phyloP scores from a whole-genome alignment of 2,113 vertebrate species.

The Larimichthys crocea region DNA sequence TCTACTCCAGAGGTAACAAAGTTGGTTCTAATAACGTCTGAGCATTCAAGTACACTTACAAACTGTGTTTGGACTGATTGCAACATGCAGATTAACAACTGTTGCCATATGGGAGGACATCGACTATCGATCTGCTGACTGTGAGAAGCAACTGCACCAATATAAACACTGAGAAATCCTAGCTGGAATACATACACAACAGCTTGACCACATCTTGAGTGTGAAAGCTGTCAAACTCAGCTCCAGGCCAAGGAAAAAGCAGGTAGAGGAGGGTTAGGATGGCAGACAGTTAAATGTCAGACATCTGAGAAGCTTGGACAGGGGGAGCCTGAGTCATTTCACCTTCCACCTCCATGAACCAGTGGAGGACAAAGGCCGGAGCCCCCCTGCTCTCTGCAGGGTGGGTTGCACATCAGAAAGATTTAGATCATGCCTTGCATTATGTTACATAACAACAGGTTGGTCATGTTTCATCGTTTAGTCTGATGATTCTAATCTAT shows the following conservation, averaged over 20 bases:
- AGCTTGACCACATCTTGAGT: not conserved
- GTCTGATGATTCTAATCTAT: not conserved
- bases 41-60: too few relatives aligned
- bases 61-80: too few relatives aligned
- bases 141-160: not conserved
- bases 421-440: not conserved
- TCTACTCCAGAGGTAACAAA: too few relatives aligned
- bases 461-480: slow-evolving; percentile 16
- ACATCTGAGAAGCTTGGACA: slow-evolving; percentile 62
- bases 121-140: not conserved
- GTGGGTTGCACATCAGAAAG: not conserved
- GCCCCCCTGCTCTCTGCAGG: slow-evolving; percentile 47
- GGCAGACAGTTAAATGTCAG: not conserved
- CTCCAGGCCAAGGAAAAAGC: not conserved
- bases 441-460: not conserved
- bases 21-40: too few relatives aligned
- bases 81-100: not conserved
- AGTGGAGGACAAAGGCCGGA: slow-evolving; percentile 37
- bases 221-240: not conserved
- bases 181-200: not conserved
- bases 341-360: slow-evolving; percentile 16
- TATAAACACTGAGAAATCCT: not conserved
- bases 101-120: not conserved
- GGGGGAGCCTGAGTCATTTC: slow-evolving; percentile 28
- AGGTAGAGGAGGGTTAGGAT: not conserved